These are phyloP conservation scores for Drosophila eugracilis DNA, from an alignment of 1,140 invertebrate genomes.

Conservation along the genomic window DNA sequence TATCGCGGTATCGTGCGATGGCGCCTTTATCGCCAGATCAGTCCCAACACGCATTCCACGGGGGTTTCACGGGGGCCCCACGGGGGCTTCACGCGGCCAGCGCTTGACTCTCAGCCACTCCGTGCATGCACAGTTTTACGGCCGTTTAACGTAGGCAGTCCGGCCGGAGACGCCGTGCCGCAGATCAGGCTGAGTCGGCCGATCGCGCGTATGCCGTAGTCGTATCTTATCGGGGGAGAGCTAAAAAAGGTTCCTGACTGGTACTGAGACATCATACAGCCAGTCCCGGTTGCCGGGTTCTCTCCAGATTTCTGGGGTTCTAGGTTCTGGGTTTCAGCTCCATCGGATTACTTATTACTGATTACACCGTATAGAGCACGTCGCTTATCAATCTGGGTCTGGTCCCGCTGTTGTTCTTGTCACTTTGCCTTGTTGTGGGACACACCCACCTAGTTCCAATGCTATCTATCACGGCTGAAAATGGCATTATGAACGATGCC, in stretches of 20 bases:
- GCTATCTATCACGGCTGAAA: conserved; percentile 33
- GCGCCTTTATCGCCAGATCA: conserved; percentile 55
- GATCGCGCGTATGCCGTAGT: conserved; percentile 23
- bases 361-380: conserved; percentile 12
- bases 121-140: conserved; percentile 57
- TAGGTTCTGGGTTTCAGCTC: conserved; percentile 4
- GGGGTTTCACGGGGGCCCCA: conserved; percentile 59
- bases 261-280: too few relatives aligned
- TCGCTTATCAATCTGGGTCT: conserved; percentile 57
- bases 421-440: conserved; percentile 15
- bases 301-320: conserved; percentile 17
- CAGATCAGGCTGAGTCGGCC: conserved; percentile 40
- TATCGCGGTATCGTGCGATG: conserved; percentile 44
- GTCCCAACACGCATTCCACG: conserved; percentile 43
- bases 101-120: conserved; percentile 41
- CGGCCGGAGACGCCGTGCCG: conserved; percentile 19
- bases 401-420: conserved; percentile 33
- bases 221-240: conserved; percentile 45
- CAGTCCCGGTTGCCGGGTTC: conserved; percentile 30
- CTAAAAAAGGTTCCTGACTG: background rate
- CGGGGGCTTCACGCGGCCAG: conserved; percentile 53
- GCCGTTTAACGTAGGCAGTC: conserved; percentile 19
- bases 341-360: conserved; percentile 43
- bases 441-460: conserved; percentile 41
- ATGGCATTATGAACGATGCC: conserved; percentile 7